Evolutionary conservation across 2,113 vertebrate species (phyloP), one percentile per base, ranked within the genome.

Genomic region (Isichthys henryi): DNA sequence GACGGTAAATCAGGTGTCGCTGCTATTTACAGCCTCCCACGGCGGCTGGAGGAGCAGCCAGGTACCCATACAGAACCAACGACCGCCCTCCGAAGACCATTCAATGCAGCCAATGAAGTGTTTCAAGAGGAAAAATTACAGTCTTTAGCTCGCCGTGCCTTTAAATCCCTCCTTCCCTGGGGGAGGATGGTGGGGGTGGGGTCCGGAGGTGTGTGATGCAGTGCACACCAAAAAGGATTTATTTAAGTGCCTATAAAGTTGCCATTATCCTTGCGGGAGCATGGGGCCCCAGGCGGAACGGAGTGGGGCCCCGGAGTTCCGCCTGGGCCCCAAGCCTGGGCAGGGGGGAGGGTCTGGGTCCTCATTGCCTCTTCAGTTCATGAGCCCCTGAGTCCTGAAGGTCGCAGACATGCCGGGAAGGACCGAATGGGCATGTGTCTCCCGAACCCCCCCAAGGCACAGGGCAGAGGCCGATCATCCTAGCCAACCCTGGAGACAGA

Each of bases 121-220:
- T 85, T 49, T 27, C 3, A 31, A 85, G 2, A 9, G 43, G 8
- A 85, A 49, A 49, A 17, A 85, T 49, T 85, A 46, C 82, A 48
- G 45, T 23, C 46, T 48, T 85, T 85, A 85, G 83, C 48, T 85
- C 13, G 45, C 19, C 1, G 23, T 23, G 19, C n/a, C 70, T 39
- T 77, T 77, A 74, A 74, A 31, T 74, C 56, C 23, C 7, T 74
- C 66, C 66, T 74, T 27, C 66, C 66, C n/a, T 6, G 53, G 19
- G 85, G 66, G 70, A 62, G 74, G 80, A 62, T 80, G 88, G 84
- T 49, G 88, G 87, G 88, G 90, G 87, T 82, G 90, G 91, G 87
- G 87, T 91, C 91, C 13, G 13, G 91, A 70, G 46, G 50, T 91
- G 91, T 92, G 93, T 92, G 91, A 92, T 84, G 39, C 15, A 46